Evolutionary conservation across 2,113 vertebrate species (phyloP), one percentile per base, ranked within the genome.

Genomic region (Scomber colias): DNA sequence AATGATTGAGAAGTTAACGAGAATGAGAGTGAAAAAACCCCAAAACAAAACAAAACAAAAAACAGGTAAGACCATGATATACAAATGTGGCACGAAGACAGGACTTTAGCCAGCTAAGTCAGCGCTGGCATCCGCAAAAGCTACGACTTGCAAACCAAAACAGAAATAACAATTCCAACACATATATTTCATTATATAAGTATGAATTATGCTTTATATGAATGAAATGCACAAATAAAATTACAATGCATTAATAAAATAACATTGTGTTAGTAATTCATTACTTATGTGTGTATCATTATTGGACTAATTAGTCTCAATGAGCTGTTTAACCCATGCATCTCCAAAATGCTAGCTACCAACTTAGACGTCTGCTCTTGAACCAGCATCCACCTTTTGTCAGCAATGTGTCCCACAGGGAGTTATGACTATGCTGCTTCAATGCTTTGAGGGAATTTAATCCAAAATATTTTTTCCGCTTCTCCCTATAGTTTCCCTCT

Each of bases 371-470:
- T 76, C 15, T 54, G 0, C 77, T 48, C 3, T 71, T 81, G 66
- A 64, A 73, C 54, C 64, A 77, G 19, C 74, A 30, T 54, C 78
- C 82, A 77, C 80, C 60, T 54, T 73, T 79, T 85, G 74, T 81
- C 49, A 66, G 63, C 44, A 12, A 44, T 44, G 54, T 12, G 27
- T 77, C 71, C 81, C 50, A 35, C 63, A 21, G 79, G 81, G 72
- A 86, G 66, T 67, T 46, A 54, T 19, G 31, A 62, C 62, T 30
- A 51, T 62, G 72, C 71, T 24, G 60, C 60, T 72, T 81, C 80
- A 88, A 86, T 72, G 75, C 81, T 87, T 83, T 75, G 75, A 70
- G 62, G 65, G 83, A 77, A 73, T 83, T 88, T 75, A 82, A 69
- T 84, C 78, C 76, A 84, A 66, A 87, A 89, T 88, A 72, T 85